phyloP scores from a whole-genome alignment of 2,888 invertebrate species.

The Hemithea aestivaria region DNA sequence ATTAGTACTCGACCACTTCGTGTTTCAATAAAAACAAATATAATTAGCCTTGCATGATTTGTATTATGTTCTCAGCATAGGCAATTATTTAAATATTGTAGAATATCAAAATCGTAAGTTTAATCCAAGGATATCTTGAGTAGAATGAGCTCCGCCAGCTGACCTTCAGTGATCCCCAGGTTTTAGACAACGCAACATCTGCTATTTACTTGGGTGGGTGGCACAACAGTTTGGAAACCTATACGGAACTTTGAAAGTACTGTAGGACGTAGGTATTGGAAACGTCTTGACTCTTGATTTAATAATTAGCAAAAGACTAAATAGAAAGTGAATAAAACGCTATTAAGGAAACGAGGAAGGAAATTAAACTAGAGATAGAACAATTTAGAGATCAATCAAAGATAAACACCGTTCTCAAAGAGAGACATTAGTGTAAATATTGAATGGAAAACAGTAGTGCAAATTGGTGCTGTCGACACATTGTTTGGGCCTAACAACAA shows the following conservation, averaged over 20 bases:
- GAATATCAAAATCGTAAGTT: conserved; percentile 10
- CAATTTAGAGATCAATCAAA: conserved; percentile 16
- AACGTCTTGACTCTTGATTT: too few relatives aligned
- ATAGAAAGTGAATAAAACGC: not conserved
- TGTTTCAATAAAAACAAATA: conserved; percentile 18
- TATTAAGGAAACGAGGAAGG: not conserved
- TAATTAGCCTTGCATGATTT: too few relatives aligned
- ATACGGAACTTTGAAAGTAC: too few relatives aligned
- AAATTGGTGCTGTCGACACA: conserved; percentile 31
- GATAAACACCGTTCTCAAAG: conserved; percentile 11
- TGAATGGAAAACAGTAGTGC: conserved; percentile 30
- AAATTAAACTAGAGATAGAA: conserved; percentile 7
- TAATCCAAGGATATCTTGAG: too few relatives aligned
- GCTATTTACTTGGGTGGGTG: too few relatives aligned
- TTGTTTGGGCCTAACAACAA: conserved; percentile 22
- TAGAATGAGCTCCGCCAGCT: too few relatives aligned
- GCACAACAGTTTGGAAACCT: too few relatives aligned
- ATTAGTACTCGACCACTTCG: conserved; percentile 37
- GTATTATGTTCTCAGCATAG: too few relatives aligned
- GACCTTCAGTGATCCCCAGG: too few relatives aligned
- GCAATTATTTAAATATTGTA: too few relatives aligned
- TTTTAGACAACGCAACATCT: too few relatives aligned
- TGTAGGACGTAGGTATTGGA: too few relatives aligned
- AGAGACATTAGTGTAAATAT: conserved; percentile 30
- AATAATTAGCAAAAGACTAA: conserved; percentile 17